phyloP scores from a whole-genome alignment of 1,140 invertebrate genomes.

The Eumeta japonica region DNA sequence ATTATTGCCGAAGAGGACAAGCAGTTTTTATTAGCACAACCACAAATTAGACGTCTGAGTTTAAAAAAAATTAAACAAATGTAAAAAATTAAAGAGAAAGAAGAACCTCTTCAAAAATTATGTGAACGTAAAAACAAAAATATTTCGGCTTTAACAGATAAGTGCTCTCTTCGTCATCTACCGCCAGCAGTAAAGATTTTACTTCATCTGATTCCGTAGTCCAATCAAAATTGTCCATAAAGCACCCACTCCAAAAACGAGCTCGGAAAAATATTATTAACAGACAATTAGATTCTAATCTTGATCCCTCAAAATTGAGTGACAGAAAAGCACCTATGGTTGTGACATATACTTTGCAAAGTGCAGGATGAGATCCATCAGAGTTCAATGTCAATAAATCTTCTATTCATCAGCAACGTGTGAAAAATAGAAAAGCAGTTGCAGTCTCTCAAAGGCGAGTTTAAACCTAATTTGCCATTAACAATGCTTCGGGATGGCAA shows the following conservation, averaged over 20 bases:
- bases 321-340: slow-evolving; percentile 18
- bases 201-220: too few species aligned
- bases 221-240: too few species aligned
- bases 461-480: slow-evolving; percentile 16
- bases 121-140: too few species aligned
- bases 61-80: not conserved
- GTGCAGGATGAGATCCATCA: slow-evolving; percentile 13
- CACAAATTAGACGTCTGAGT: slow-evolving; percentile 14
- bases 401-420: slow-evolving; percentile 17
- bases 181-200: too few species aligned
- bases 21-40: slow-evolving; percentile 15
- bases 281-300: slow-evolving; percentile 10
- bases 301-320: slow-evolving; percentile 19
- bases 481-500: slow-evolving; percentile 12
- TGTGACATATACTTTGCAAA: slow-evolving; percentile 15
- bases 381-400: slow-evolving; percentile 13
- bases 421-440: slow-evolving; percentile 6
- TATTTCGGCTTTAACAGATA: too few species aligned
- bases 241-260: too few species aligned
- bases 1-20: slow-evolving; percentile 21
- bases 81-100: slow-evolving; percentile 2
- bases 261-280: slow-evolving; percentile 13
- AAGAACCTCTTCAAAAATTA: slow-evolving; percentile 3
- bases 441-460: slow-evolving; percentile 15
- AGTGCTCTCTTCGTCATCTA: slow-evolving; percentile 7